These are phyloP conservation scores for Okapia johnstoni DNA, from an alignment of 2,113 vertebrate species.

Conservation along the genomic window DNA sequence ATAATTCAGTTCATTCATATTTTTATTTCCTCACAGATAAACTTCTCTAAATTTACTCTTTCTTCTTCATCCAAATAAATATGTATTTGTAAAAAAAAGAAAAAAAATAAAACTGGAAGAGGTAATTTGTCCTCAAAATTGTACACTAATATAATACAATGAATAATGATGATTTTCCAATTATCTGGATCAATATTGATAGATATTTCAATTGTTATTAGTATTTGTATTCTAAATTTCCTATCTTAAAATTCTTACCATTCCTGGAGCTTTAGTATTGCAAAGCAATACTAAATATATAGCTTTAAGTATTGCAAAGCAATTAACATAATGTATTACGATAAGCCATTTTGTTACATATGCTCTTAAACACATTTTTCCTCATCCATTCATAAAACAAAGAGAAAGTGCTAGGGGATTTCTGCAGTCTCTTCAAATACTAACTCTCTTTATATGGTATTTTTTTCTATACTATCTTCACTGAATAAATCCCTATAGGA, in stretches of 20 bases:
- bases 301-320: not conserved
- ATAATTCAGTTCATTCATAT: conserved; percentile 23
- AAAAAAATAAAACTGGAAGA: not conserved
- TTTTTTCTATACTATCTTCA: not conserved
- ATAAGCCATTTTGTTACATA: not conserved
- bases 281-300: not conserved
- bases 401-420: not conserved
- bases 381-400: not conserved
- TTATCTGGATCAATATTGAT: not conserved
- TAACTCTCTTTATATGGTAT: not conserved
- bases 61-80: not conserved
- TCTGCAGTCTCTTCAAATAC: not conserved
- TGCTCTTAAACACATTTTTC: not conserved
- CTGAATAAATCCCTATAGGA: not conserved
- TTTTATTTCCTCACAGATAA: conserved; percentile 48
- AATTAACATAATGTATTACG: not conserved
- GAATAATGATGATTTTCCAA: not conserved
- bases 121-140: not conserved
- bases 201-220: not conserved
- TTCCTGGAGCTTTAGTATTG: not conserved
- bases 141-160: not conserved
- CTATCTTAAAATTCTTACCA: not conserved
- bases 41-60: conserved; percentile 50
- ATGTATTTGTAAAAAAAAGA: not conserved
- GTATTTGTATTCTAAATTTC: not conserved